phyloP scores from a whole-genome alignment of 2,113 vertebrate genomes.

The Apus apus region DNA sequence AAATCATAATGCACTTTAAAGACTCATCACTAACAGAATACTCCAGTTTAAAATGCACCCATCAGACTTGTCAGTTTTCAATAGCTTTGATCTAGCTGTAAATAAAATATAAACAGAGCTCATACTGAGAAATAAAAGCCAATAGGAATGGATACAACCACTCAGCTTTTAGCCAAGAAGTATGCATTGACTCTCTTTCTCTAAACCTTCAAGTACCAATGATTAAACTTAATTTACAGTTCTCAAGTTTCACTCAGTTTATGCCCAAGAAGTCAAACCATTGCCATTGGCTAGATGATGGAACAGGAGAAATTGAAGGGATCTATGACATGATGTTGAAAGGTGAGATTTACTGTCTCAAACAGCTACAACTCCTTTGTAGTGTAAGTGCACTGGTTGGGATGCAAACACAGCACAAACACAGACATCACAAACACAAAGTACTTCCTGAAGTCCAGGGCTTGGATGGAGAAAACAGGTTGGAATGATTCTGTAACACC shows the following conservation, averaged over 20 bases:
- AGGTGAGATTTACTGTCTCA: not conserved
- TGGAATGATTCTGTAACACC: not conserved
- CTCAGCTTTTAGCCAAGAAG: not conserved
- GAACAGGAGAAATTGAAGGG: not conserved
- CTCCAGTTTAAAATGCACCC: not conserved
- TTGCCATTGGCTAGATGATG: not conserved
- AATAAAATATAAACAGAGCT: not conserved
- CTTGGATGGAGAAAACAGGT: not conserved
- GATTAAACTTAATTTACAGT: not conserved
- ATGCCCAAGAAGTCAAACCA: not conserved
- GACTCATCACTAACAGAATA: not conserved
- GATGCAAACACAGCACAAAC: not conserved
- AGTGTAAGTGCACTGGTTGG: not conserved
- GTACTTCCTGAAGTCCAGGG: not conserved
- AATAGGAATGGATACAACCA: not conserved
- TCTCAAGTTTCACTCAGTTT: not conserved
- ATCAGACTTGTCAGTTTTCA: not conserved
- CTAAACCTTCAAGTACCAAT: not conserved
- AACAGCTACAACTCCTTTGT: not conserved
- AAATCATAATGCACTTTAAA: not conserved
- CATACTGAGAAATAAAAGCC: not conserved
- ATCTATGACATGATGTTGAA: not conserved
- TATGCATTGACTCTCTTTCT: not conserved
- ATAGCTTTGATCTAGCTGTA: not conserved
- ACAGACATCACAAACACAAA: not conserved